Evolutionary conservation across 2,888 invertebrate genomes (phyloP).

Genomic region (Drosophila infuscata): DNA sequence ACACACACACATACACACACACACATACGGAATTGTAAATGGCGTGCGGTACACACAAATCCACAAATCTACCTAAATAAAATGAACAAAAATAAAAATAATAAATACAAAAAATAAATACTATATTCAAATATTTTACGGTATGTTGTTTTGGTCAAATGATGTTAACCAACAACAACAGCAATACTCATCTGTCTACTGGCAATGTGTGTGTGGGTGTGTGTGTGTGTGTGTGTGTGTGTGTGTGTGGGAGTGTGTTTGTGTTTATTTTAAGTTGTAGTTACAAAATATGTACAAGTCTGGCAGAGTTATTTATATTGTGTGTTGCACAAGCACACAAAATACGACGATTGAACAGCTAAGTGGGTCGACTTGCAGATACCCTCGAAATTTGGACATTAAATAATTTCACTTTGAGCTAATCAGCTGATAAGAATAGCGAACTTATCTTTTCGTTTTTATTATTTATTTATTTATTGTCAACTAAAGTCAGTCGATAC

Average conservation of each 20-base stretch:
- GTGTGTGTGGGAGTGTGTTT: constrained; percentile 2
- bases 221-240: not conserved
- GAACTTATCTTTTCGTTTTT: not conserved
- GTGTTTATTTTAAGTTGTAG: constrained; percentile 50
- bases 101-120: constrained; percentile 1
- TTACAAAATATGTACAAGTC: constrained; percentile 75
- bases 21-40: constrained; percentile 14
- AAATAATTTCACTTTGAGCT: not conserved
- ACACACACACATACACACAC: not conserved
- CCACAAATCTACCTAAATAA: constrained; percentile 30
- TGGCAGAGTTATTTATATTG: constrained; percentile 74
- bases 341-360: not conserved
- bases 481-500: too few relatives aligned
- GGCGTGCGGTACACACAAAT: constrained; percentile 18
- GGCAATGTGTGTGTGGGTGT: constrained; percentile 2
- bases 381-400: constrained; percentile 16
- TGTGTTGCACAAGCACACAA: constrained; percentile 37
- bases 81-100: constrained; percentile 22
- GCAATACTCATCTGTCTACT: constrained; percentile 35
- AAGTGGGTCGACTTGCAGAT: constrained; percentile 12
- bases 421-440: not conserved
- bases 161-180: constrained; percentile 55
- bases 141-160: constrained; percentile 74
- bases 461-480: not conserved
- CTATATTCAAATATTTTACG: constrained; percentile 67